Percentiles rank a stretch among this genome's conserved stretches.
Evolutionary conservation across 2,797 vertebrate genomes (phyloP).

Genomic region (Phyllotis vaccarum): DNA sequence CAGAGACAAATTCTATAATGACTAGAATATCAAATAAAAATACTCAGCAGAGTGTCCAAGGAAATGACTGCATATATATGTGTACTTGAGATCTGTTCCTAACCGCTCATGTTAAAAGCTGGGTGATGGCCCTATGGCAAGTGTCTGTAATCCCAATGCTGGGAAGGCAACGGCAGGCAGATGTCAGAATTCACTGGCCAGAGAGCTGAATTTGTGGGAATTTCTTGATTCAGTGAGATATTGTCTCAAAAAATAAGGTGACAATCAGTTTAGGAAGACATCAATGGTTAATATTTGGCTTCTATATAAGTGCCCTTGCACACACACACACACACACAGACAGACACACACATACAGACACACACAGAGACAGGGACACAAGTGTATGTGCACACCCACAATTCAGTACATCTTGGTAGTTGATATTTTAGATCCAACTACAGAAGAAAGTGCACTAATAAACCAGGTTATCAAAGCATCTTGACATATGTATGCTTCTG

Average conservation of each 20-base stretch:
- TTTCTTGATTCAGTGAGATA: neutral
- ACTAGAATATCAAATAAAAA: neutral
- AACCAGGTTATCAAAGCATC: neutral
- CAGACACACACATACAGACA: neutral
- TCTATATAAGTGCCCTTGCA: accelerated
- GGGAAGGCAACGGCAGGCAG: neutral
- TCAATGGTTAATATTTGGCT: neutral
- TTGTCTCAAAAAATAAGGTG: neutral
- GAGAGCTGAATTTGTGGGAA: neutral
- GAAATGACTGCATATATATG: neutral
- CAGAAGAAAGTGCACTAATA: neutral
- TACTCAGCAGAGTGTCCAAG: neutral
- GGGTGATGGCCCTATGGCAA: neutral
- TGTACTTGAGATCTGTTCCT: neutral
- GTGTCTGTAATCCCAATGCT: neutral
- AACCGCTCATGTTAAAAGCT: neutral
- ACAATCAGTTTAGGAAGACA: neutral
- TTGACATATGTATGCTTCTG: neutral
- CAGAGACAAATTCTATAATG: neutral
- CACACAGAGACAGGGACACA: neutral
- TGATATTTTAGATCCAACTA: neutral
- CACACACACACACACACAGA: no score
- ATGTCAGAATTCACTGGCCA: neutral
- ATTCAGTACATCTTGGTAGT: neutral
- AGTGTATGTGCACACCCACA: neutral